These are phyloP conservation scores for Torymus tubicola DNA, from an alignment of 2,888 invertebrate genomes.

Conservation along the genomic window DNA sequence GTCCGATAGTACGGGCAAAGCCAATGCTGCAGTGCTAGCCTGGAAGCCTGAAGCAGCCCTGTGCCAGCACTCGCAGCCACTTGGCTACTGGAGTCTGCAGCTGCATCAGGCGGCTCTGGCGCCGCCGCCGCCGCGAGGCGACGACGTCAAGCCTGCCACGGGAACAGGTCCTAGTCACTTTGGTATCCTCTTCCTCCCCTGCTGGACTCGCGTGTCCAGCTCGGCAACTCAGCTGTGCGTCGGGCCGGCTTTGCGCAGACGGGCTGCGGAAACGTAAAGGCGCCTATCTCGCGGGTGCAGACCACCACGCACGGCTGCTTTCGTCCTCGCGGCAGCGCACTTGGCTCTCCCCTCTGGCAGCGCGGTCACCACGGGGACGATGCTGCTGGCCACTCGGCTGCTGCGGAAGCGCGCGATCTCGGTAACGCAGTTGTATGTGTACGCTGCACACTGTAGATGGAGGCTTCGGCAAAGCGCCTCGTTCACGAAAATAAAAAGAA, in stretches of 20 bases:
- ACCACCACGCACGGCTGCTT: not conserved
- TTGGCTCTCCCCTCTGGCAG: not conserved
- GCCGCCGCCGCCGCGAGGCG: constrained; percentile 37
- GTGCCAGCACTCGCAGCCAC: constrained; percentile 13
- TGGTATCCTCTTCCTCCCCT: not conserved
- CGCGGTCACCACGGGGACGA: constrained; percentile 20
- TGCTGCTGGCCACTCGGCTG: constrained; percentile 1
- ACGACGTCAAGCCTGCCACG: constrained; percentile 33
- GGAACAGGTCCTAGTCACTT: not conserved
- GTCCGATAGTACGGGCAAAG: not conserved
- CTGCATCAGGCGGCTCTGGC: constrained; percentile 18
- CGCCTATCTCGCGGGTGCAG: constrained; percentile 7
- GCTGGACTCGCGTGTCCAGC: not conserved
- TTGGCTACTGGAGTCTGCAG: not conserved
- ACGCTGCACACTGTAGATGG: constrained; percentile 14
- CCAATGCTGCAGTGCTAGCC: constrained; percentile 19
- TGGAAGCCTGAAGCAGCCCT: not conserved
- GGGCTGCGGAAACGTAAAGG: not conserved
- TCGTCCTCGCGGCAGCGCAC: not conserved
- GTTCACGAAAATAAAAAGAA: constrained; percentile 54
- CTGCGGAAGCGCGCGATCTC: constrained; percentile 36
- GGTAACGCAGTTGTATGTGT: not conserved
- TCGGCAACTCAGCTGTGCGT: constrained; percentile 25
- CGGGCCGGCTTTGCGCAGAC: constrained; percentile 2
- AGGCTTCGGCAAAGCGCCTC: constrained; percentile 48